These are phyloP conservation scores for Dendropsophus ebraccatus DNA, from an alignment of 2,113 vertebrate genomes.

Conservation along the genomic window DNA sequence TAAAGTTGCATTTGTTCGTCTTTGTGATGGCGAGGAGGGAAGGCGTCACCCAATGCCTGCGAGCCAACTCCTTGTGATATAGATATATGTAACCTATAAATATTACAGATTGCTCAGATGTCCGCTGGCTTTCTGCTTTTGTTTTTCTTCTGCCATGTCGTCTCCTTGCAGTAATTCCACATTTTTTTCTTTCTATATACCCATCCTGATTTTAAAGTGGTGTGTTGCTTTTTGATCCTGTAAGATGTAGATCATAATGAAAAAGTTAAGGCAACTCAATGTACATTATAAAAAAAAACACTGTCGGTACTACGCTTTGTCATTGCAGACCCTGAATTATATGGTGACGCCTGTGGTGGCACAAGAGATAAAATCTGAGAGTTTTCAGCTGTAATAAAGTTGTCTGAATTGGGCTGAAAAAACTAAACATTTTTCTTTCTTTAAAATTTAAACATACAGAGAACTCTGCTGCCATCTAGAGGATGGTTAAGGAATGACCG, in stretches of 20 bases:
- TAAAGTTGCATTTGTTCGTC: too few relatives aligned
- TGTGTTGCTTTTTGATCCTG: background rate
- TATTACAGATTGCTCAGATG: background rate
- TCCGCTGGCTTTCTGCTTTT: background rate
- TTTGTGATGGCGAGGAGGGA: background rate
- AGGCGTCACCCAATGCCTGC: background rate
- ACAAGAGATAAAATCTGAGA: constrained; percentile 12
- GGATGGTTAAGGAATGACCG: background rate
- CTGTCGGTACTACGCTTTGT: background rate
- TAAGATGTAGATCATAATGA: background rate
- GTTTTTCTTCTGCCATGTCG: background rate
- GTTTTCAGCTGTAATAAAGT: constrained; percentile 22
- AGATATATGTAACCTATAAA: background rate
- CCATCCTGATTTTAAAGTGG: background rate
- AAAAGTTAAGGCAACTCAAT: background rate
- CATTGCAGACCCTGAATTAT: constrained; percentile 8
- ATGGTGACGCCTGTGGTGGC: constrained; percentile 15
- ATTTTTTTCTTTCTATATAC: background rate
- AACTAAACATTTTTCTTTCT: background rate
- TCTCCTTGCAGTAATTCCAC: background rate
- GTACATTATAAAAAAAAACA: background rate
- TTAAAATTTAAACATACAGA: background rate
- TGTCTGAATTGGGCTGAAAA: constrained; percentile 4
- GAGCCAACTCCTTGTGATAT: too few relatives aligned
- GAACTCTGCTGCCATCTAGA: constrained; percentile 9